A percentile compares a stretch with the other conserved stretches of the same genome.
Evolutionary conservation across 2,113 vertebrate species (phyloP).

Genomic region (Pituophis catenifer): DNA sequence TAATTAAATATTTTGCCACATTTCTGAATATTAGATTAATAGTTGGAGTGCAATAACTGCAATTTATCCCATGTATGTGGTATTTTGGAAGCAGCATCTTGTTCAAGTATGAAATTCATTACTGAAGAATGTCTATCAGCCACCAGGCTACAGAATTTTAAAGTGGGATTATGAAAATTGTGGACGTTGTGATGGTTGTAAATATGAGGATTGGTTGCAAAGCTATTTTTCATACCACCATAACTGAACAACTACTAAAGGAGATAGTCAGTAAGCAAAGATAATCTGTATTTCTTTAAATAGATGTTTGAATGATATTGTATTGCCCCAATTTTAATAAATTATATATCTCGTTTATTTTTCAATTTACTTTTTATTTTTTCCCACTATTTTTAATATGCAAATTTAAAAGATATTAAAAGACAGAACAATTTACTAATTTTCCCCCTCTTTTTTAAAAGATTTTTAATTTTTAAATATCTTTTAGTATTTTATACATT

Average conservation of each 20-base stretch:
- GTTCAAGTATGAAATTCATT: background rate
- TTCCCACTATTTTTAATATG: background rate
- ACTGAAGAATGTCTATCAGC: background rate
- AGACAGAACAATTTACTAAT: background rate
- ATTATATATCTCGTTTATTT: background rate
- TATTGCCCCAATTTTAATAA: background rate
- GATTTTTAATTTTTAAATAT: too few species aligned
- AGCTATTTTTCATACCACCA: background rate
- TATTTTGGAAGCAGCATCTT: background rate
- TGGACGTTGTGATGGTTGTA: background rate
- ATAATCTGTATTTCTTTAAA: background rate
- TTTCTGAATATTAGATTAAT: background rate
- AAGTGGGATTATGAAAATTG: background rate
- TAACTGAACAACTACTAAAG: background rate
- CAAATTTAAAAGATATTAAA: background rate
- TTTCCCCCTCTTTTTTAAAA: too few species aligned
- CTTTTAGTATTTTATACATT: too few species aligned
- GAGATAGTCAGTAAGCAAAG: background rate
- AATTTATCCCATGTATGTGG: background rate
- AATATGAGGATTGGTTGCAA: background rate
- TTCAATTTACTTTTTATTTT: background rate
- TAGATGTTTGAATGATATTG: background rate
- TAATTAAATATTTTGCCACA: background rate
- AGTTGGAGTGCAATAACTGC: background rate
- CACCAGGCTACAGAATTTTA: background rate